These are phyloP conservation scores for Catajapyx aquilonaris DNA, from an alignment of 1,140 invertebrate species.

Conservation along the genomic window DNA sequence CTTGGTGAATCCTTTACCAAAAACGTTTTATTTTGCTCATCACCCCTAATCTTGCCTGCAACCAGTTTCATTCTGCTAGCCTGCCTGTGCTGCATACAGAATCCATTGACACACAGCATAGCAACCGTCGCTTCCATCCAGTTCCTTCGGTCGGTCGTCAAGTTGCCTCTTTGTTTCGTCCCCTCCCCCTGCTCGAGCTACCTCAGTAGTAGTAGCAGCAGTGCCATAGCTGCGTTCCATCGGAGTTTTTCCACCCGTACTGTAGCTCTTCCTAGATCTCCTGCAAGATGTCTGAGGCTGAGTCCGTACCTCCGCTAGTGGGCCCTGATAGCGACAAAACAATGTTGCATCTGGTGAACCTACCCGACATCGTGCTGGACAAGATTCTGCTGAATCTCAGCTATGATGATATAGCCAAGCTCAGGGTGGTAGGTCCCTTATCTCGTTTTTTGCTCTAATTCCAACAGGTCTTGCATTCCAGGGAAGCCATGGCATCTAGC, in stretches of 20 bases:
- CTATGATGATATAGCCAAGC: constrained; percentile 60
- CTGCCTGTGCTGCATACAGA: too few relatives aligned
- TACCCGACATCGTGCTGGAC: constrained; percentile 57
- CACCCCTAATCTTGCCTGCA: too few relatives aligned
- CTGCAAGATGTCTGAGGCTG: not conserved
- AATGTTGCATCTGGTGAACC: constrained; percentile 20
- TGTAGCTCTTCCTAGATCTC: constrained; percentile 1
- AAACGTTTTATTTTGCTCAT: too few relatives aligned
- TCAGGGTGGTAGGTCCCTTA: constrained; percentile 57
- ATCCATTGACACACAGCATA: too few relatives aligned
- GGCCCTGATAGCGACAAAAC: constrained; percentile 1
- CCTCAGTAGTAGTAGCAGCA: not conserved
- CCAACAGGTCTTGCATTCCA: too few relatives aligned
- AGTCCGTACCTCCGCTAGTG: constrained; percentile 4
- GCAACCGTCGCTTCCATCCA: too few relatives aligned
- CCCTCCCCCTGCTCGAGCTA: not conserved
- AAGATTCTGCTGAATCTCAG: constrained; percentile 51
- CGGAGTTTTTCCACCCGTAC: constrained; percentile 3
- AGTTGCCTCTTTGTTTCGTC: not conserved
- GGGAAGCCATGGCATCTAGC: too few relatives aligned
- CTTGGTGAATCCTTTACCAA: too few relatives aligned
- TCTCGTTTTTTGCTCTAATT: too few relatives aligned
- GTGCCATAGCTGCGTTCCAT: not conserved
- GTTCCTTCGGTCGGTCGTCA: too few relatives aligned
- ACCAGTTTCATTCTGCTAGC: too few relatives aligned